phyloP scores from a whole-genome alignment of 2,888 invertebrate species.

The Trissolcus brochymenae region DNA sequence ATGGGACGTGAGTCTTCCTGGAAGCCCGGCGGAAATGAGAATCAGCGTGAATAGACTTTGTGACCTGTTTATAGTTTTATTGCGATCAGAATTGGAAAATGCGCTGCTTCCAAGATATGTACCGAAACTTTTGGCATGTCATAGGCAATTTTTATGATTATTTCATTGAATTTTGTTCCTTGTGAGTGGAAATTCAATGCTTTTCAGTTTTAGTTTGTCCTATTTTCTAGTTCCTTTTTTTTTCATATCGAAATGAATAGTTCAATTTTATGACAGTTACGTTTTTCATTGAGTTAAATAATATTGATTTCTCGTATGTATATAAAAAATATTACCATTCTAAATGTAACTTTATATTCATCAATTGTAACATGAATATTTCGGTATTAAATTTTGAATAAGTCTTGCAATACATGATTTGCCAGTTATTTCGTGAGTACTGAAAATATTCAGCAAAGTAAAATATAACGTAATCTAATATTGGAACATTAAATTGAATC shows the following conservation, averaged over 20 bases:
- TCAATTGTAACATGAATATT: neutral
- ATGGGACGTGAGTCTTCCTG: conserved; percentile 12
- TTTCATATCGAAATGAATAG: neutral
- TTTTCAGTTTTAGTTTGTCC: neutral
- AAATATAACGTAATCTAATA: neutral
- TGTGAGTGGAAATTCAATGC: neutral
- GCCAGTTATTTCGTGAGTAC: neutral
- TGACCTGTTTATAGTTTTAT: conserved; percentile 20
- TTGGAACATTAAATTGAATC: conserved; percentile 2
- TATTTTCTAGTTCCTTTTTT: neutral
- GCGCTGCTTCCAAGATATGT: neutral
- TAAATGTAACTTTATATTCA: too few species aligned
- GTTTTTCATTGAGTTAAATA: too few species aligned
- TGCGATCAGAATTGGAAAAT: conserved; percentile 7
- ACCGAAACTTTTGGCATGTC: too few species aligned
- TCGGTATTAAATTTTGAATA: too few species aligned
- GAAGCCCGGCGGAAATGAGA: conserved; percentile 30
- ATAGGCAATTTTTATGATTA: neutral
- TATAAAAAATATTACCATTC: too few species aligned
- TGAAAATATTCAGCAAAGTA: neutral
- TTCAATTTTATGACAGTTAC: too few species aligned
- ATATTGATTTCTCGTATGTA: too few species aligned
- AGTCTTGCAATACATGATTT: too few species aligned
- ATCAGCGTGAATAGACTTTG: conserved; percentile 15
- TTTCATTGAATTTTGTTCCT: neutral